These are phyloP conservation scores for Vireo griseus DNA, from an alignment of 2,797 vertebrate genomes.

Conservation along the genomic window DNA sequence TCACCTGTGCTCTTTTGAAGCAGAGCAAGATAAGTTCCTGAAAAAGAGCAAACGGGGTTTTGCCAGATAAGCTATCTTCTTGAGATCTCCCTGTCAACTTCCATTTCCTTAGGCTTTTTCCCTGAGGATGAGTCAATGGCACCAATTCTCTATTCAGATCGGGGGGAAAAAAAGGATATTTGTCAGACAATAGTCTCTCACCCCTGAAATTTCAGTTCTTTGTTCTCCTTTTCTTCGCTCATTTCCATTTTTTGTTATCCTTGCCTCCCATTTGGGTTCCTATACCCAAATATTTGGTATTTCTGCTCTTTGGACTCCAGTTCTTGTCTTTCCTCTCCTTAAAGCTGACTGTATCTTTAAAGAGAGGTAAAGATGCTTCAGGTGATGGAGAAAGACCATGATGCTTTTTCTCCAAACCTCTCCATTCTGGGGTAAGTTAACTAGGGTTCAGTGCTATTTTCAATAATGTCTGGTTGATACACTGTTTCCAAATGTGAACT, in stretches of 20 bases:
- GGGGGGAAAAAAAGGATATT: rapidly evolving
- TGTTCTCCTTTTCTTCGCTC: background rate
- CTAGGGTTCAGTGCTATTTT: background rate
- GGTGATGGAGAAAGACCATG: background rate
- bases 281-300: background rate
- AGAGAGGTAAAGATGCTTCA: background rate
- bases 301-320: background rate
- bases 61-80: background rate
- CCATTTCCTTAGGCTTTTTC: background rate
- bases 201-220: background rate
- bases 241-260: background rate
- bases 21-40: background rate
- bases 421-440: background rate
- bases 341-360: background rate
- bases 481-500: background rate
- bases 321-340: background rate
- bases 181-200: background rate
- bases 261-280: background rate
- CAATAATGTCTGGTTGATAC: background rate
- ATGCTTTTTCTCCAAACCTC: background rate
- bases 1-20: background rate
- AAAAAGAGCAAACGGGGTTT: background rate
- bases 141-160: background rate
- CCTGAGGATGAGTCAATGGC: background rate
- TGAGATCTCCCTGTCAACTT: background rate